Evolutionary conservation across 1,140 invertebrate species (phyloP).

Genomic region (Leptinotarsa defecta): DNA sequence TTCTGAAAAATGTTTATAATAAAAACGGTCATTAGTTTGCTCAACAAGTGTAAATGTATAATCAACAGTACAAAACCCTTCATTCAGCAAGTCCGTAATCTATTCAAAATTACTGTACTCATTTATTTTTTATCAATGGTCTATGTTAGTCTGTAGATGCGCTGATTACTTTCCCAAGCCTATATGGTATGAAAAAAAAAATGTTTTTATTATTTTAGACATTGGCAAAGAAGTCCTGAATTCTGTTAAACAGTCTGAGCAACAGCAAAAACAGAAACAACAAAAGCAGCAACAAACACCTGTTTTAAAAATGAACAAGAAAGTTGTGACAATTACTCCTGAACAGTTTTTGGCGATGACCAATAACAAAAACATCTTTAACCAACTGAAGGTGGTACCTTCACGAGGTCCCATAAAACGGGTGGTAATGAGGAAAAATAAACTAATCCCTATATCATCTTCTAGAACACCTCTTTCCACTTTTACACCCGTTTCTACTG

Average conservation of each 20-base stretch:
- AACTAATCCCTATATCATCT: slow-evolving; percentile 41
- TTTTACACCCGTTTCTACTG: slow-evolving; percentile 16
- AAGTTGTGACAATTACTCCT: slow-evolving; percentile 52
- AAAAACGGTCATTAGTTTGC: too few species aligned
- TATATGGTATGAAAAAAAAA: too few species aligned
- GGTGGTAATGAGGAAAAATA: slow-evolving; percentile 56
- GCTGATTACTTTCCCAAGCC: too few species aligned
- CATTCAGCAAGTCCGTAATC: too few species aligned
- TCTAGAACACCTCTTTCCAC: too few species aligned
- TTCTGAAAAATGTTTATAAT: too few species aligned
- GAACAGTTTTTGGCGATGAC: slow-evolving; percentile 53
- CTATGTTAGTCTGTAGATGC: too few species aligned
- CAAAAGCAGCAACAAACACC: slow-evolving; percentile 53
- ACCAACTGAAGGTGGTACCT: slow-evolving; percentile 33
- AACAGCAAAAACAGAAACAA: slow-evolving; percentile 51
- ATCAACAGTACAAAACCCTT: too few species aligned
- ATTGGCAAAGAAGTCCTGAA: slow-evolving; percentile 78
- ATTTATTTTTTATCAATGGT: too few species aligned
- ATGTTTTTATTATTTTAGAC: slow-evolving; percentile 53
- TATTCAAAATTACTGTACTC: too few species aligned
- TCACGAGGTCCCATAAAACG: slow-evolving; percentile 51
- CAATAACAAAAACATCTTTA: slow-evolving; percentile 34
- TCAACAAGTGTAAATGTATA: too few species aligned
- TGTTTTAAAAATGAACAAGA: slow-evolving; percentile 50
- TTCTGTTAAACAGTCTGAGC: slow-evolving; percentile 58